phyloP scores from a whole-genome alignment of 2,888 invertebrate genomes.

The Acronicta leporina region DNA sequence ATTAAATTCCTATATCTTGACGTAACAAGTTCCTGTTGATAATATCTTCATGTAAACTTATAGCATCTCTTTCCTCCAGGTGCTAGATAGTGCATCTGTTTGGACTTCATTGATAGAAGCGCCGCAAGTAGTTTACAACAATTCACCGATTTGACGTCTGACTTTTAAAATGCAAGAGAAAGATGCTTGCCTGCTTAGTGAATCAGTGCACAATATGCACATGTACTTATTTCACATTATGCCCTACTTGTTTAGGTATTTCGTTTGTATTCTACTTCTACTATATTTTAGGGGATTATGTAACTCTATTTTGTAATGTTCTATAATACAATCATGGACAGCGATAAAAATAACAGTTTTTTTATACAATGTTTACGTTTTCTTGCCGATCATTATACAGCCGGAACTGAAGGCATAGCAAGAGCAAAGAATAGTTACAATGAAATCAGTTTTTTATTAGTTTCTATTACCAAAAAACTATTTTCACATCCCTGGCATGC shows the following conservation, averaged over 20 bases:
- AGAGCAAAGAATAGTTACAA: constrained; percentile 18
- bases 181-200: constrained; percentile 61
- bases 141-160: constrained; percentile 72
- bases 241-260: constrained; percentile 25
- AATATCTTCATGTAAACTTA: constrained; percentile 32
- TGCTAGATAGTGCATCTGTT: constrained; percentile 33
- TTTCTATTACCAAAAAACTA: constrained; percentile 19
- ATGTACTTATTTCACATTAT: constrained; percentile 58
- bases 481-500: constrained; percentile 23
- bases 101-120: constrained; percentile 42
- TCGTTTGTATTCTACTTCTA: constrained; percentile 11
- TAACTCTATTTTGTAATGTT: constrained; percentile 55
- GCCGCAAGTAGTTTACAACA: constrained; percentile 61
- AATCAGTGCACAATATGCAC: constrained; percentile 70
- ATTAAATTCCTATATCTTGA: constrained; percentile 32
- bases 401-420: constrained; percentile 31
- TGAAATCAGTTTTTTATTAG: constrained; percentile 1
- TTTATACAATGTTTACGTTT: constrained; percentile 62
- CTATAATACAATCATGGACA: constrained; percentile 63
- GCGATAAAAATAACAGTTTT: constrained; percentile 68
- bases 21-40: constrained; percentile 45
- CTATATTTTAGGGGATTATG: constrained; percentile 39
- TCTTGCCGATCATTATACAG: constrained; percentile 57
- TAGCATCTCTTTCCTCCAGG: constrained; percentile 32
- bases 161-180: constrained; percentile 71